Conservation (phyloP, 2,113 vertebrate species). For the Ammospiza caudacuta region DNA sequence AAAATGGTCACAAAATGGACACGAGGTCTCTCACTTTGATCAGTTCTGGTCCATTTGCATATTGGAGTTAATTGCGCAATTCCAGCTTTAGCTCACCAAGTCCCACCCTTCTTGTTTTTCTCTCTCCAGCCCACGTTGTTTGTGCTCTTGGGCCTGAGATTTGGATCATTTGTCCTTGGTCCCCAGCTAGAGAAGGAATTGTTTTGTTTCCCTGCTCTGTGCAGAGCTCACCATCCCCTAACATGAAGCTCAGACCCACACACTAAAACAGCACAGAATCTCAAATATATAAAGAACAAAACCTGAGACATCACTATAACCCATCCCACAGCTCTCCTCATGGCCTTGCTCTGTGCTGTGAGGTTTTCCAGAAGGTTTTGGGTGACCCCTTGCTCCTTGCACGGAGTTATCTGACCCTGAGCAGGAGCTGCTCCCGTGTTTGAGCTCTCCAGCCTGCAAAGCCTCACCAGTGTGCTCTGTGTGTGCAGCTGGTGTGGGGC, state of each 20-base stretch:
- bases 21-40: fast-evolving
- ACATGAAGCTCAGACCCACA: not conserved
- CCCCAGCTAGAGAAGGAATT: not conserved
- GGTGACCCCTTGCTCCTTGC: too few species aligned
- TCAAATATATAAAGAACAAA: not conserved
- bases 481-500: not conserved
- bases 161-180: not conserved
- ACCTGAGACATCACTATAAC: not conserved
- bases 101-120: not conserved
- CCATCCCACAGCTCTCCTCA: not conserved
- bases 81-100: fast-evolving
- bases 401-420: not conserved
- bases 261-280: not conserved
- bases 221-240: not conserved
- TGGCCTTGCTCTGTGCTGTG: not conserved
- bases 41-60: not conserved
- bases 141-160: not conserved
- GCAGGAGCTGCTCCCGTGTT: not conserved
- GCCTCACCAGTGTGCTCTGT: fast-evolving
- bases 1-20: not conserved
- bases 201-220: not conserved
- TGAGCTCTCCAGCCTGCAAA: not conserved
- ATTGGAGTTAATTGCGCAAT: fast-evolving
- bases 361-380: not conserved
- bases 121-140: not conserved